Evolutionary conservation across 2,113 vertebrate species (phyloP).

Genomic region (Pachypanchax playfairii): DNA sequence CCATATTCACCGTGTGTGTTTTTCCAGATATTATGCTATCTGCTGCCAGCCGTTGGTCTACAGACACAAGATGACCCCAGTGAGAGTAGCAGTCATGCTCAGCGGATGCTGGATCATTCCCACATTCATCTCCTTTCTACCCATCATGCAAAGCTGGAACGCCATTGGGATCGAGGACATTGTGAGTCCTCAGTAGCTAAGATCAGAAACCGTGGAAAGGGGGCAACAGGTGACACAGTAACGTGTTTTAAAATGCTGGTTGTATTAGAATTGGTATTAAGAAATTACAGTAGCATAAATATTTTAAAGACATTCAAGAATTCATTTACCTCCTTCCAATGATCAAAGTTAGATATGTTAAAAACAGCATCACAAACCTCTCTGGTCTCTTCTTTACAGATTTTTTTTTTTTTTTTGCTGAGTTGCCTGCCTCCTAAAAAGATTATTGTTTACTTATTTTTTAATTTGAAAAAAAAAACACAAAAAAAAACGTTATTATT

Average conservation of each 20-base stretch:
- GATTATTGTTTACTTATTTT: too few relatives aligned
- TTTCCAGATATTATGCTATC: constrained; percentile 82
- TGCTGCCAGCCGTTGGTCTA: constrained; percentile 85
- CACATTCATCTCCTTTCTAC: constrained; percentile 83
- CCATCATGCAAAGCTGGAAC: constrained; percentile 86
- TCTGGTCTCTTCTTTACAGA: too few relatives aligned
- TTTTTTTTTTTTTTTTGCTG: too few relatives aligned
- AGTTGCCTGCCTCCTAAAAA: too few relatives aligned
- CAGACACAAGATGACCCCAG: constrained; percentile 83
- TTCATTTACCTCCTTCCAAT: constrained; percentile 13
- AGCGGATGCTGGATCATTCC: constrained; percentile 83
- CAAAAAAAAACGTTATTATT: too few relatives aligned
- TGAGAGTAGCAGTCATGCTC: constrained; percentile 80
- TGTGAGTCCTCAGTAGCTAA: constrained; percentile 59
- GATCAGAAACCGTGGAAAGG: constrained; percentile 10
- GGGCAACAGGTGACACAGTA: background rate
- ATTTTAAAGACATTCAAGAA: constrained; percentile 13
- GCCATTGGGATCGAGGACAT: constrained; percentile 82
- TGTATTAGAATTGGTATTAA: background rate
- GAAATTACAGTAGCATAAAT: constrained; percentile 5
- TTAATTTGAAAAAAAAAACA: too few relatives aligned
- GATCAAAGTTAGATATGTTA: constrained; percentile 40
- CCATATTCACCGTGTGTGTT: constrained; percentile 19
- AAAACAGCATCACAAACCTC: too few relatives aligned
- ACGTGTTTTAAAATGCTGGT: constrained; percentile 1